A percentile compares a stretch with the other conserved stretches of the same genome.
phyloP scores from a whole-genome alignment of 23 tunicate genomes.

The Oikopleura albicans region DNA sequence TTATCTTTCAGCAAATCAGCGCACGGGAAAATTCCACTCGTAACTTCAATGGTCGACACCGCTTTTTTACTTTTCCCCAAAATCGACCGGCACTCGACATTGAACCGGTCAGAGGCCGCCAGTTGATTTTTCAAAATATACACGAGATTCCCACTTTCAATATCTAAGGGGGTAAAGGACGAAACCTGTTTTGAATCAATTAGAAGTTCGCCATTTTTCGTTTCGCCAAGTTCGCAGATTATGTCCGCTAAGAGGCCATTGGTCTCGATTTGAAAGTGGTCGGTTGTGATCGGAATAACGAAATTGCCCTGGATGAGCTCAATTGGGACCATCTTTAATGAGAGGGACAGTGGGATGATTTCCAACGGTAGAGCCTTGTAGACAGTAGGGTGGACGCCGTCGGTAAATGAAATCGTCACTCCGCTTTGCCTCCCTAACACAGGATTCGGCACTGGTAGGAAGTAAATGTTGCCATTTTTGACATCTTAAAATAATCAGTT shows the following conservation, averaged over 20 bases:
- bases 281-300: not conserved
- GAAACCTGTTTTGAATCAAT: not conserved
- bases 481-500: not conserved
- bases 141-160: not conserved
- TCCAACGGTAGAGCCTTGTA: not conserved
- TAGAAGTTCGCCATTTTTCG: not conserved
- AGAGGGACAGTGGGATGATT: not conserved
- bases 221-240: not conserved
- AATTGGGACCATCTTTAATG: not conserved
- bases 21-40: not conserved
- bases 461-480: not conserved
- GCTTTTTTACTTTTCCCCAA: not conserved
- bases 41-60: not conserved
- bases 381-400: not conserved
- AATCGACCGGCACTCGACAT: not conserved
- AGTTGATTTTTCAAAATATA: not conserved
- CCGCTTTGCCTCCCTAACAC: not conserved
- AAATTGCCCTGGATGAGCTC: not conserved
- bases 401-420: conserved; percentile 10
- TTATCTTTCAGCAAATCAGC: not conserved
- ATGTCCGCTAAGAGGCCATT: not conserved
- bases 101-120: not conserved
- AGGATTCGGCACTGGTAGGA: not conserved
- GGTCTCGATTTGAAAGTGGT: not conserved
- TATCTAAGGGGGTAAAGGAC: not conserved